phyloP scores from a whole-genome alignment of 2,888 invertebrate genomes.

The Sipunculus nudus region DNA sequence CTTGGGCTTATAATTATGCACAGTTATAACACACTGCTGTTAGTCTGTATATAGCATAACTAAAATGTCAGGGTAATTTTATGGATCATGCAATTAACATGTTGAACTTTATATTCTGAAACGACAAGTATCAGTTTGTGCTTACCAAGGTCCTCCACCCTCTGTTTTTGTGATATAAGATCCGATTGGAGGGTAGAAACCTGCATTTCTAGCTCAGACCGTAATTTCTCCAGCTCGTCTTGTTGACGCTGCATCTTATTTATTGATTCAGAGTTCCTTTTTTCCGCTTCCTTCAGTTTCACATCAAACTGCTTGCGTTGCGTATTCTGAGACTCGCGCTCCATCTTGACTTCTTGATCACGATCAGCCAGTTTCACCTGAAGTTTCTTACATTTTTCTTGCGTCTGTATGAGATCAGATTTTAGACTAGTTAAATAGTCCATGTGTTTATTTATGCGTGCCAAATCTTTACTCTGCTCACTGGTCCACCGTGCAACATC shows the following conservation, averaged over 20 bases:
- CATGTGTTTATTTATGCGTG: conserved; percentile 53
- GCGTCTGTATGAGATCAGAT: conserved; percentile 47
- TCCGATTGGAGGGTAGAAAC: no score
- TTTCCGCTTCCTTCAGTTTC: conserved; percentile 51
- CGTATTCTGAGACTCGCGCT: conserved; percentile 49
- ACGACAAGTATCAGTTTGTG: no score
- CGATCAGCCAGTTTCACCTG: conserved; percentile 47
- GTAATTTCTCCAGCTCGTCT: conserved; percentile 44
- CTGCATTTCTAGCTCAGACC: no score
- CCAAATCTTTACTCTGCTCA: conserved; percentile 62
- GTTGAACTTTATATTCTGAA: no score
- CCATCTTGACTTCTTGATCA: conserved; percentile 51
- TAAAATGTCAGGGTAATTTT: no score
- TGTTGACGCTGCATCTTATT: conserved; percentile 43
- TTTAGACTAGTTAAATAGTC: neutral
- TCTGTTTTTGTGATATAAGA: no score
- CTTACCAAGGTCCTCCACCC: no score
- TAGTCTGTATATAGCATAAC: no score
- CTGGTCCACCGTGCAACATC: conserved; percentile 60
- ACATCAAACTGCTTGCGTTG: conserved; percentile 50
- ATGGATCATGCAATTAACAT: no score
- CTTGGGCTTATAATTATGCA: no score
- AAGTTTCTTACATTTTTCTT: conserved; percentile 48
- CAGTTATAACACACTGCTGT: no score
- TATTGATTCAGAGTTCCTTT: conserved; percentile 42